Percentiles rank a stretch among this genome's conserved stretches.
Evolutionary conservation across 2,888 invertebrate species (phyloP).

Genomic region (Spicauda simplicius): DNA sequence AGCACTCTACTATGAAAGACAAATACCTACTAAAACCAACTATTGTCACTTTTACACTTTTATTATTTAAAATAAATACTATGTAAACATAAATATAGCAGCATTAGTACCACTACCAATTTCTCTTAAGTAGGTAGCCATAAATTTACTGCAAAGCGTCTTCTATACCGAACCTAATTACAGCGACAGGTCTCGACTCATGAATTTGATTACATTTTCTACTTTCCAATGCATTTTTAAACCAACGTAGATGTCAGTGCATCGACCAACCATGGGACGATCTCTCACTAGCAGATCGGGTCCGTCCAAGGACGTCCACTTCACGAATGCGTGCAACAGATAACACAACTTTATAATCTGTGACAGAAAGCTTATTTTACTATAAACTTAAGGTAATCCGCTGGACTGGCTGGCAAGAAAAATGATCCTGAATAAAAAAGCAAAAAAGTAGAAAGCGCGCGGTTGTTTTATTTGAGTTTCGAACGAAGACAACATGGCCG

Average conservation of each 20-base stretch:
- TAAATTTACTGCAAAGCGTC: background rate
- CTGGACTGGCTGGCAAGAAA: conserved; percentile 75
- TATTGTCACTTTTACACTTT: too few relatives aligned
- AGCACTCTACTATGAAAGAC: too few relatives aligned
- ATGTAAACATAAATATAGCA: background rate
- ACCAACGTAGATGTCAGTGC: conserved; percentile 75
- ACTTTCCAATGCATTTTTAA: conserved; percentile 83
- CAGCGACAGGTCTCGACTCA: conserved; percentile 1
- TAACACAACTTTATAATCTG: conserved; percentile 54
- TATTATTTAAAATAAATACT: too few relatives aligned
- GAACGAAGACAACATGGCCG: conserved; percentile 78
- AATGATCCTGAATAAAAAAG: conserved; percentile 84
- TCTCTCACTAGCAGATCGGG: conserved; percentile 84
- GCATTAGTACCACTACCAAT: background rate
- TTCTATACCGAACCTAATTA: background rate
- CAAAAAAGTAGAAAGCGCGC: conserved; percentile 70
- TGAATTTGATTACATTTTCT: conserved; percentile 63
- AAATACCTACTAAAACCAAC: too few relatives aligned
- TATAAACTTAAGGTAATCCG: conserved; percentile 61
- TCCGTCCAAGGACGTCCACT: conserved; percentile 85
- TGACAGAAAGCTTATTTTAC: conserved; percentile 54
- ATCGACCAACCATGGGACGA: conserved; percentile 82
- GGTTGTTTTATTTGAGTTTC: conserved; percentile 79
- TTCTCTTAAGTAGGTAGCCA: background rate
- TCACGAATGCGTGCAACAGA: conserved; percentile 56